These are phyloP conservation scores for Tetragnatha montana DNA, from an alignment of 2,888 invertebrate species.

Conservation along the genomic window DNA sequence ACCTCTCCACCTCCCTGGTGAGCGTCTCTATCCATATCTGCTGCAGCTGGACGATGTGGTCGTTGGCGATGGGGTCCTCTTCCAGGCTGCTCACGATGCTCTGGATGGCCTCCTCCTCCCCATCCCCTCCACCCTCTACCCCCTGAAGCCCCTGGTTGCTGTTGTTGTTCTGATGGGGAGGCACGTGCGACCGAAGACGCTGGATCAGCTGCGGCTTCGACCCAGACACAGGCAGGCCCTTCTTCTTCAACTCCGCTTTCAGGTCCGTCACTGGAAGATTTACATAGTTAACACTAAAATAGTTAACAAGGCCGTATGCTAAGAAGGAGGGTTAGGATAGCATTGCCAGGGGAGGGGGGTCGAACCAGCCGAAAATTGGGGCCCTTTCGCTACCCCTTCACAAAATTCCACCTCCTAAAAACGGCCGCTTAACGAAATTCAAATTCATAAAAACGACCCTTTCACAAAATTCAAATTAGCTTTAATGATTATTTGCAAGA, in stretches of 20 bases:
- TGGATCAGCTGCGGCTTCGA: conserved; percentile 96
- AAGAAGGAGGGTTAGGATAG: too few species aligned
- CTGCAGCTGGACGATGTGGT: conserved; percentile 78
- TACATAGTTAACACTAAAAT: too few species aligned
- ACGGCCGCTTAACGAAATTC: too few species aligned
- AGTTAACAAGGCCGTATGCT: too few species aligned
- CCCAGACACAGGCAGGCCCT: conserved; percentile 95
- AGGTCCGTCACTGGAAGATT: conserved; percentile 85
- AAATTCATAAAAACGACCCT: too few species aligned
- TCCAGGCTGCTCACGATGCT: conserved; percentile 38
- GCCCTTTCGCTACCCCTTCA: too few species aligned
- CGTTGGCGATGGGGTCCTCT: conserved; percentile 46
- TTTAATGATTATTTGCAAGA: too few species aligned
- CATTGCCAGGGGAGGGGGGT: too few species aligned
- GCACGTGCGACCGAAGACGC: conserved; percentile 82
- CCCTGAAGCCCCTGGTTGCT: background rate
- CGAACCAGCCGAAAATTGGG: too few species aligned
- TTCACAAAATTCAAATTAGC: too few species aligned
- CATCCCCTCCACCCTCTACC: conserved; percentile 26
- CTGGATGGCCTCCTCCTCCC: conserved; percentile 49
- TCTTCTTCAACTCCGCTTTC: conserved; percentile 93
- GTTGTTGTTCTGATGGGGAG: background rate
- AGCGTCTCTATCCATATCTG: conserved; percentile 91
- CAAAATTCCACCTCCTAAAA: too few species aligned
- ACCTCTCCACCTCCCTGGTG: conserved; percentile 86